Base-by-base conservation (phyloP, 1,140 invertebrate genomes). In the Heliothis virescens region DNA sequence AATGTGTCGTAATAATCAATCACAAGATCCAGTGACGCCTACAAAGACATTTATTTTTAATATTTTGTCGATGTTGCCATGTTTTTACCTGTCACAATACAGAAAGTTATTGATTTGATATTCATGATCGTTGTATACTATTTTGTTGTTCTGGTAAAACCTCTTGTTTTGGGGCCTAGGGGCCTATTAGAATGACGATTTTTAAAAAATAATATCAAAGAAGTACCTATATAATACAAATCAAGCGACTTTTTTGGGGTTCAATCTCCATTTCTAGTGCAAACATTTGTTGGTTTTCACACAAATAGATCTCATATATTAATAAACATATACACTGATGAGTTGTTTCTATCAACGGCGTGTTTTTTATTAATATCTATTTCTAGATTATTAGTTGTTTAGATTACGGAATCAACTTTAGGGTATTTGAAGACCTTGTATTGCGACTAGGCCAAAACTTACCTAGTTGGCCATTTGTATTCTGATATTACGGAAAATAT, bases 1-100 rank as follows among this genome's bases (percentile, higher is more conserved):
- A n/a, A 18, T 57, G 41, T n/a, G 13, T 29, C n/a, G 7, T 13
- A 26, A 41, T 63, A 13, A 15, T 41, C 15, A 65, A 13, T 1
- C 21, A 21, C 16, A 47, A 21, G 47, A n/a, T 50, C 21, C 15
- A 69, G 21, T 53, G 21, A 53, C 53, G 67, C 48, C 12, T n/a
- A 52, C n/a, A 53, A 15, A 26, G 48, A 71, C 9, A 34, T 4
- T 34, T 48, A 10, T 16, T 63, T 63, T 7, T 59, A 62, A 62
- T 62, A 62, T 69, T 52, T 13, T 52, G 50, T 71, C 21, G 13
- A 53, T 15, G 41, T 69, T 69, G 65, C 48, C 18, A 69, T 52
- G 65, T 52, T 1, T 71, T 50, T 71, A 13, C 67, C 67, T 71
- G 67, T 71, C 67, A 29, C 67, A 71, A 53, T 53, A 53, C 48